A percentile compares a stretch with the other conserved stretches of the same genome.
Evolutionary conservation across 2,888 invertebrate species (phyloP).

Genomic region (Mythimna loreyi): DNA sequence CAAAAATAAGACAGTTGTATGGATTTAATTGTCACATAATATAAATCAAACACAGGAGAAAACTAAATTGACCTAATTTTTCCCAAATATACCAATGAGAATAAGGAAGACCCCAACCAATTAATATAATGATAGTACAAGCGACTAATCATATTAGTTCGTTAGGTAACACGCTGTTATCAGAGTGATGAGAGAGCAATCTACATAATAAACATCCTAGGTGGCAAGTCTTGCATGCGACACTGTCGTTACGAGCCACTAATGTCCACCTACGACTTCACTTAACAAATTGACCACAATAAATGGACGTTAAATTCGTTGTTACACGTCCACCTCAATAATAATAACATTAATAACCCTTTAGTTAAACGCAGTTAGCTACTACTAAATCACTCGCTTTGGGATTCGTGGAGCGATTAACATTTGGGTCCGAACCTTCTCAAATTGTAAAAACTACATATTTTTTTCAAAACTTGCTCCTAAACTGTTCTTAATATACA

Average conservation of each 20-base stretch:
- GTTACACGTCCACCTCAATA: constrained; percentile 48
- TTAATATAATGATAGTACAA: neutral
- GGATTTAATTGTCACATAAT: neutral
- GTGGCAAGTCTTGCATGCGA: constrained; percentile 79
- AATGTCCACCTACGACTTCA: constrained; percentile 81
- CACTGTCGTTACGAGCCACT: constrained; percentile 80
- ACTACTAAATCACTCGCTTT: constrained; percentile 14
- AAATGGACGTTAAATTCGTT: constrained; percentile 64
- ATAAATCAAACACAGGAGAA: neutral
- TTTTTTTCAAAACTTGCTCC: neutral
- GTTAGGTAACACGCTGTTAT: constrained; percentile 29
- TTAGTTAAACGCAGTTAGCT: constrained; percentile 36
- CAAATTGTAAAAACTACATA: neutral
- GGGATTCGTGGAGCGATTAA: constrained; percentile 20
- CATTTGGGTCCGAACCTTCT: neutral
- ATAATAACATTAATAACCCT: constrained; percentile 52
- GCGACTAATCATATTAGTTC: constrained; percentile 16
- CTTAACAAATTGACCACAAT: constrained; percentile 85
- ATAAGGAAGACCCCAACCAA: neutral
- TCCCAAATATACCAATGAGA: constrained; percentile 2
- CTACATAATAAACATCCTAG: constrained; percentile 75
- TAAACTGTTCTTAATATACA: neutral
- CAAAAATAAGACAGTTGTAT: neutral
- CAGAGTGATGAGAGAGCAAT: constrained; percentile 63
- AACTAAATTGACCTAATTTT: neutral